phyloP scores from a whole-genome alignment of 2,888 invertebrate species.

The Synergus japonicus region DNA sequence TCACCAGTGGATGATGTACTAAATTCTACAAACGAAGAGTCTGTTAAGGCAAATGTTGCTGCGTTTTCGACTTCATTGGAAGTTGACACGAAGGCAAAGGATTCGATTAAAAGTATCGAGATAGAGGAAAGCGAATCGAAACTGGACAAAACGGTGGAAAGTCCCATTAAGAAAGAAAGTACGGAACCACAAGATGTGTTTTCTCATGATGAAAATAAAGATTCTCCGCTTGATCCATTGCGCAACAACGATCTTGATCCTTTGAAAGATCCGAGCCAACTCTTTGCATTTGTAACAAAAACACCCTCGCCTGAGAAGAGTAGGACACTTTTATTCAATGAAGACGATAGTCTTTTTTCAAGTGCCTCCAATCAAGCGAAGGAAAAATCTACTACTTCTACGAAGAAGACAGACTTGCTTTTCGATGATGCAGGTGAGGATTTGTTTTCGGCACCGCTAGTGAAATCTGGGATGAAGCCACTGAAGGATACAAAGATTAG shows the following conservation, averaged over 20 bases:
- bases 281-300: slow-evolving; percentile 75
- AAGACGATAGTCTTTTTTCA: slow-evolving; percentile 72
- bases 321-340: slow-evolving; percentile 63
- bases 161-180: neutral
- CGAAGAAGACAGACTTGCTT: slow-evolving; percentile 63
- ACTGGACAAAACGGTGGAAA: neutral
- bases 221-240: slow-evolving; percentile 66
- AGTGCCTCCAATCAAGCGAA: slow-evolving; percentile 52
- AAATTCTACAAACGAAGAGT: neutral
- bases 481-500: slow-evolving; percentile 62
- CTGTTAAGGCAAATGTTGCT: neutral
- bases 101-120: slow-evolving; percentile 9
- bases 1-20: slow-evolving; percentile 67
- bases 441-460: slow-evolving; percentile 66
- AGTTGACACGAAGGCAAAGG: slow-evolving; percentile 5
- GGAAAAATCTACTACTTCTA: slow-evolving; percentile 46
- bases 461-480: slow-evolving; percentile 63
- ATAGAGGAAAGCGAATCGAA: slow-evolving; percentile 29
- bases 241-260: slow-evolving; percentile 69
- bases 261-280: slow-evolving; percentile 71
- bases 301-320: slow-evolving; percentile 74
- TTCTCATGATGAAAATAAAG: slow-evolving; percentile 26
- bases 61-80: slow-evolving; percentile 43
- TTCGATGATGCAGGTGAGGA: slow-evolving; percentile 66
- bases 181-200: slow-evolving; percentile 35